A percentile compares a stretch with the other conserved stretches of the same genome.
Evolutionary conservation across 2,888 invertebrate genomes (phyloP).

Genomic region (Zelleria hepariella): DNA sequence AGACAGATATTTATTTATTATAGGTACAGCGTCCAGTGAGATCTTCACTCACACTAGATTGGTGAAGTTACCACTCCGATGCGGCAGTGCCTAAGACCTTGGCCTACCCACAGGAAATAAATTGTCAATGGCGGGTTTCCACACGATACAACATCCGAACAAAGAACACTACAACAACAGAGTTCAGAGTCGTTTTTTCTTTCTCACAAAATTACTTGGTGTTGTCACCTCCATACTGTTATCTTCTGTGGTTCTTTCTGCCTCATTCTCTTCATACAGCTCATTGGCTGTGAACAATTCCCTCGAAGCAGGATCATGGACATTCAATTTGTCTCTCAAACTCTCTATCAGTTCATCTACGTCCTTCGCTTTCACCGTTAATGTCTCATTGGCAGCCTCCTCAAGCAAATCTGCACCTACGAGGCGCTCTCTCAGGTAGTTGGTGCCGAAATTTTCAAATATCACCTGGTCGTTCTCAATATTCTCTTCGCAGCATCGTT

Average conservation of each 20-base stretch:
- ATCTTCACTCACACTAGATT: too few relatives aligned
- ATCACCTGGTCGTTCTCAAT: slow-evolving; percentile 55
- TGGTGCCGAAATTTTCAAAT: slow-evolving; percentile 48
- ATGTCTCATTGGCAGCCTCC: slow-evolving; percentile 24
- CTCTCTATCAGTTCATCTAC: slow-evolving; percentile 21
- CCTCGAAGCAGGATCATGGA: slow-evolving; percentile 24
- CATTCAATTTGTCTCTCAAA: slow-evolving; percentile 21
- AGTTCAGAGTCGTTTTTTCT: neutral
- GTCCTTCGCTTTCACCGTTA: slow-evolving; percentile 19
- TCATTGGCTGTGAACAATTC: neutral
- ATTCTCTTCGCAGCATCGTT: slow-evolving; percentile 46
- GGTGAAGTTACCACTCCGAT: too few relatives aligned
- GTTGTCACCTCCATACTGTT: slow-evolving; percentile 10
- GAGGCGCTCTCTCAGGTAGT: slow-evolving; percentile 44
- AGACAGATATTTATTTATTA: neutral
- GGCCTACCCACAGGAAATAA: neutral
- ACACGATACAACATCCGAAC: neutral
- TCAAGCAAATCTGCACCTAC: slow-evolving; percentile 29
- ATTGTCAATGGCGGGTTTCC: too few relatives aligned
- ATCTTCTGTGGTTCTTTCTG: neutral
- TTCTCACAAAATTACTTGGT: neutral
- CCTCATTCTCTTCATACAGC: neutral
- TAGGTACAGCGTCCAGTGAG: too few relatives aligned
- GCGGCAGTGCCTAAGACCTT: too few relatives aligned
- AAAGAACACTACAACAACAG: neutral